Conservation (phyloP, 2,888 invertebrate species). For the Drosophila cognata region DNA sequence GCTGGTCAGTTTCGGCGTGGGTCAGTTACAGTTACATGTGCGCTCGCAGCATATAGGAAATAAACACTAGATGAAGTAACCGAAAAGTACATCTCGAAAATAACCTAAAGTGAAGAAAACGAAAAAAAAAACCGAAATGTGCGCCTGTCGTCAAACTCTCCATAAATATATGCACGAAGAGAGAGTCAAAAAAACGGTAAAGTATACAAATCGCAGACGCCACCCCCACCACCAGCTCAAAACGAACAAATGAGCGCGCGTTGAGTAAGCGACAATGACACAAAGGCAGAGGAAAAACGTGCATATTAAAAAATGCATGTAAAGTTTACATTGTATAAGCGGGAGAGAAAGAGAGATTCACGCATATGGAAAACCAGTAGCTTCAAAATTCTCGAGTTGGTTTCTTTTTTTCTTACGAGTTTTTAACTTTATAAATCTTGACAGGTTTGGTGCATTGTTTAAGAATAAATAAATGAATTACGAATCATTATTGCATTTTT, state of each 20-base stretch:
- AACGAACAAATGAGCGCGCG: slow-evolving; percentile 37
- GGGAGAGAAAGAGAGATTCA: slow-evolving; percentile 9
- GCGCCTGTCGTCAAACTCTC: slow-evolving; percentile 28
- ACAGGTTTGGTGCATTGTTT: neutral
- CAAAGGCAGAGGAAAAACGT: slow-evolving; percentile 56
- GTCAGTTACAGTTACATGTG: slow-evolving; percentile 57
- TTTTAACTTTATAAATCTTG: slow-evolving; percentile 30
- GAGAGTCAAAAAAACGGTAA: slow-evolving; percentile 38
- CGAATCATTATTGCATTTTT: slow-evolving; percentile 10
- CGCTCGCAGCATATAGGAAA: slow-evolving; percentile 67
- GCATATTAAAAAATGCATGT: slow-evolving; percentile 49
- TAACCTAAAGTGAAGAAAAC: slow-evolving; percentile 1
- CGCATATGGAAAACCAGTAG: slow-evolving; percentile 18
- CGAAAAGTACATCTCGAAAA: slow-evolving; percentile 45
- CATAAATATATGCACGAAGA: slow-evolving; percentile 2
- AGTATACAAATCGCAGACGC: slow-evolving; percentile 18
- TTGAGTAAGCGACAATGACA: slow-evolving; percentile 52
- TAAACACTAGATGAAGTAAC: slow-evolving; percentile 75
- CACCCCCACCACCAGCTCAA: slow-evolving; percentile 8
- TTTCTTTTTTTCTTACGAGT: slow-evolving; percentile 18
- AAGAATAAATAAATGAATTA: slow-evolving; percentile 23
- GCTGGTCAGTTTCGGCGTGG: slow-evolving; percentile 72
- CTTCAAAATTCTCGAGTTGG: slow-evolving; percentile 39
- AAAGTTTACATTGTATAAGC: slow-evolving; percentile 5
- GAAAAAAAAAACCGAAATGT: slow-evolving; percentile 23